Conservation (phyloP, 2,888 invertebrate genomes). For the Eurytoma adleriae region DNA sequence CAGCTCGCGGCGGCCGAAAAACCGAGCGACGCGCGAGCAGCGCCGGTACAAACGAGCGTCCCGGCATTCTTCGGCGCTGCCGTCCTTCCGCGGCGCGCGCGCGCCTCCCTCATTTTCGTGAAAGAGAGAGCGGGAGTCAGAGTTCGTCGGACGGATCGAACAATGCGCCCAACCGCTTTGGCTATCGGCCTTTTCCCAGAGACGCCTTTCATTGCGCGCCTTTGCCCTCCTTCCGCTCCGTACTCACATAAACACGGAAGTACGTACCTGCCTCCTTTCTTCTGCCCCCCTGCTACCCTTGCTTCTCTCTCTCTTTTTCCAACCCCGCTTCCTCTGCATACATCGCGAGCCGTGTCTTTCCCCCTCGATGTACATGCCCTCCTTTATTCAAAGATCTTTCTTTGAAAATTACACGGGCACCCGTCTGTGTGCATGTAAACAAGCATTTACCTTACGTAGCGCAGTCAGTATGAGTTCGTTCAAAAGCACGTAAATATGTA, state of each 20-base stretch:
- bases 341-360: neutral
- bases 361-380: neutral
- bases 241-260: conserved; percentile 36
- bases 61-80: conserved; percentile 39
- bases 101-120: conserved; percentile 46
- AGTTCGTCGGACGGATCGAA: conserved; percentile 35
- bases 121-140: neutral
- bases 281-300: neutral
- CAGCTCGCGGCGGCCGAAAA: neutral
- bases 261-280: conserved; percentile 9
- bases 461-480: neutral
- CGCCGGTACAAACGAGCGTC: conserved; percentile 1
- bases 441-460: neutral
- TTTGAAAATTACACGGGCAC: neutral
- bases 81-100: conserved; percentile 21
- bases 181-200: conserved; percentile 34
- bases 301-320: neutral
- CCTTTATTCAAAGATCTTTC: neutral
- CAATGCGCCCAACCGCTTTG: conserved; percentile 43
- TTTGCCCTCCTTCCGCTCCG: conserved; percentile 24
- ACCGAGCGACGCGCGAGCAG: neutral
- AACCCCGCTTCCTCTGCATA: neutral
- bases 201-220: conserved; percentile 40
- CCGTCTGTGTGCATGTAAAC: no score
- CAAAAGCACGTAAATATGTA: no score